Evolutionary conservation across 2,797 vertebrate species (phyloP).

Genomic region (Percopsis omiscomaycus): DNA sequence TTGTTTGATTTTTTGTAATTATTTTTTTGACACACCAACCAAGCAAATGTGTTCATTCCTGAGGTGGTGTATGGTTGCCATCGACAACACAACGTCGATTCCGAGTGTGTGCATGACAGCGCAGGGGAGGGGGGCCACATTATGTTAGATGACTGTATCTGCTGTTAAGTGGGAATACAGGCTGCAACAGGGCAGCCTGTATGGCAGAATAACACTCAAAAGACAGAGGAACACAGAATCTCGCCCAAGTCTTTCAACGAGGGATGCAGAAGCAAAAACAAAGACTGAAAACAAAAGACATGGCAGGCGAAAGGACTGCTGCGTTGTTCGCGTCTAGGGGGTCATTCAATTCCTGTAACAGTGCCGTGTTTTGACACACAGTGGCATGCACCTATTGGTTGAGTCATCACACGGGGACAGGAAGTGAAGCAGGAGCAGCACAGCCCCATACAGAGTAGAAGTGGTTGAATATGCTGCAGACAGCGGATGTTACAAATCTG

Average conservation of each 20-base stretch:
- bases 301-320: too few relatives aligned
- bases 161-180: conserved; percentile 12
- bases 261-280: too few relatives aligned
- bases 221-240: too few relatives aligned
- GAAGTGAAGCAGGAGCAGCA: conserved; percentile 10
- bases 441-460: not conserved
- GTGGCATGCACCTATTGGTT: conserved; percentile 14
- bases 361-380: conserved; percentile 21
- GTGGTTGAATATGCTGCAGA: not conserved
- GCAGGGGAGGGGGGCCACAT: not conserved
- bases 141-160: not conserved
- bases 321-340: too few relatives aligned
- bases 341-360: too few relatives aligned
- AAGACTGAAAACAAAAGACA: conserved; percentile 5
- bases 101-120: not conserved
- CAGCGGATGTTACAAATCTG: not conserved
- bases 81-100: conserved; percentile 7
- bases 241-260: too few relatives aligned
- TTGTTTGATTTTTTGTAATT: conserved; percentile 38
- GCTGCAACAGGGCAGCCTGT: not conserved
- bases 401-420: conserved; percentile 16
- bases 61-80: conserved; percentile 62
- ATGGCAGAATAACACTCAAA: not conserved
- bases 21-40: conserved; percentile 46
- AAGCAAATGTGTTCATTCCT: conserved; percentile 68